Evolutionary conservation across 2,113 vertebrate species (phyloP), one percentile per base, ranked within the genome.

Genomic region (Rhadina sibilatrix): DNA sequence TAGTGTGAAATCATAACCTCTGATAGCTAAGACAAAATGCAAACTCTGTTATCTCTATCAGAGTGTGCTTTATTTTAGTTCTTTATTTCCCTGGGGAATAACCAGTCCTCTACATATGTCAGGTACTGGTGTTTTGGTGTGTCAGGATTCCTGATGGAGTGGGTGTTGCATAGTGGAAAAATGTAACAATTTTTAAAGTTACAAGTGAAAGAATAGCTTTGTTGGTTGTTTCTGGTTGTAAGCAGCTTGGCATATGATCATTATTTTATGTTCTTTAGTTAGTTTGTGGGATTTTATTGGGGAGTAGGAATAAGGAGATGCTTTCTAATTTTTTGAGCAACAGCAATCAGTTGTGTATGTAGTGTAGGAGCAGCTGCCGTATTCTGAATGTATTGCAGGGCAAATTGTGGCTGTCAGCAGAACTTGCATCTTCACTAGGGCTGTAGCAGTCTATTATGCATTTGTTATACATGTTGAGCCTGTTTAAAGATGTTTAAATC

Each of bases 391-490:
- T 64, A 21, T 60, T 92, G 30, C 52, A 33, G 23, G 27, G 44
- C 15, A 74, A n/a, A 70, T 25, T 56, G 35, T 35, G 6, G 19
- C 69, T 83, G 47, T 37, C 50, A 75, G 56, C 37, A 84, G 50
- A 69, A 38, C 33, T 64, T 69, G 35, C 7, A n/a, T 68, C 24
- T 31, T 79, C 31, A 15, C 17, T 50, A 71, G 18, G 9, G 28
- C 47, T 54, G 15, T 30, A 50, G 65, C 60, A 78, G 60, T 20
- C 20, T 79, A 54, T 85, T 71, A 13, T 3, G 10, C 14, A 61
- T 64, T n/a, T 0, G 0, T 38, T 87, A 1, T 14, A 24, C 2
- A 4, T 1, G 0, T 10, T 35, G 20, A 81, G 18, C 28, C 33
- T 76, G 12, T 61, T 63, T 46, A 38, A 87, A 87, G 46, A 22